Evolutionary conservation across 2,888 invertebrate species (phyloP), one percentile per base, ranked within the genome.

Genomic region (Sphaerophoria rueppellii): DNA sequence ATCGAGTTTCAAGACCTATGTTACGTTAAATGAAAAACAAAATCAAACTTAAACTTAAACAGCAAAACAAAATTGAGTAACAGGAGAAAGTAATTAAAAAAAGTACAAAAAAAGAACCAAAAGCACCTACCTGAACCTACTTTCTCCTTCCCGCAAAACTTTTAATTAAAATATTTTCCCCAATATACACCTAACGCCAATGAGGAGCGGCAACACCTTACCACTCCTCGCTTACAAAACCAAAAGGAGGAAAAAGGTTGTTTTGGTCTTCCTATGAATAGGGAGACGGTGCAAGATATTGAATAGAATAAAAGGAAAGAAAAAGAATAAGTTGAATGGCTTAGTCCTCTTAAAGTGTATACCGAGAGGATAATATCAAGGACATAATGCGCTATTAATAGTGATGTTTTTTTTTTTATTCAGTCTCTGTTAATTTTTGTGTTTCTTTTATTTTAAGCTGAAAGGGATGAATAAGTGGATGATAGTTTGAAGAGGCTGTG

Each of bases 141-240:
- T 78, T 79, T 63, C 82, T 82, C 74, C 67, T 79, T 79, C 61
- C 54, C 67, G 34, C 67, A 67, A 78, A 83, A 83, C 60, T 83
- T 83, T 83, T 83, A 83, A 83, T 83, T 80, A 83, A 83, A 83
- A 80, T 83, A 83, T 83, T 79, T 80, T 83, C 80, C 75, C 80
- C 82, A 83, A 79, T 80, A 83, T 83, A 75, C 79, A 83, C 74
- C 79, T 79, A 70, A 65, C 65, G 37, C 35, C 65, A 63, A 61
- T 52, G 16, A 63, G 48, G 11, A 54, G 14, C 4, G 9, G 37
- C 35, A 16, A 2, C 58, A 4, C 37, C n/a, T n/a, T n/a, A n/a
- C n/a, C n/a, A 48, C 40, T 48, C 52, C 60, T 16, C 71, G 12
- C 35, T 4, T n/a, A 16, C 34, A 16, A 40, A 11, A 35, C 24